Conservation (phyloP, 2,888 invertebrate species). For the Zootermopsis nevadensis region DNA sequence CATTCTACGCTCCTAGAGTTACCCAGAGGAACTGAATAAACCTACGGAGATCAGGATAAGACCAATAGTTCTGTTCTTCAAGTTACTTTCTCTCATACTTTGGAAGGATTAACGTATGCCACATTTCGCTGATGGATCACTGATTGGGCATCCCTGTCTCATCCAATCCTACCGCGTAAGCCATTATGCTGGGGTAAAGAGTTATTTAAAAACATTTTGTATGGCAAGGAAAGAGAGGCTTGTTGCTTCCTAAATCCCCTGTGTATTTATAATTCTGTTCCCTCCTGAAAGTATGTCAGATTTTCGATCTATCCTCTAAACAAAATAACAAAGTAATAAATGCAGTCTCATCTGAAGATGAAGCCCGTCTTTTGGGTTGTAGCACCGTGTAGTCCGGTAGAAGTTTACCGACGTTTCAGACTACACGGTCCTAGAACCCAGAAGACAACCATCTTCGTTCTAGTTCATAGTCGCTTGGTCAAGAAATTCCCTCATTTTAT, state of each 20-base stretch:
- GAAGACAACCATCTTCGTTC: no score
- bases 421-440: no score
- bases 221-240: neutral
- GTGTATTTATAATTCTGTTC: constrained; percentile 14
- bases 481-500: no score
- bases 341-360: constrained; percentile 17
- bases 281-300: neutral
- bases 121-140: neutral
- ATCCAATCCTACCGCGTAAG: neutral
- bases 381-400: no score
- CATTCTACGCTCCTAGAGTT: no score
- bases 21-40: no score
- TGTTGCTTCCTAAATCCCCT: constrained; percentile 15
- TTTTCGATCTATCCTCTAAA: neutral
- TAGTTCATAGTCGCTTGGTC: no score
- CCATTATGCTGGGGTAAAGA: constrained; percentile 18
- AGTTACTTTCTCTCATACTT: neutral
- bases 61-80: no score
- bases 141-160: neutral
- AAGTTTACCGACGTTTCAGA: no score
- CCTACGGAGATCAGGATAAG: no score
- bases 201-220: constrained; percentile 24
- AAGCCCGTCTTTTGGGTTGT: neutral
- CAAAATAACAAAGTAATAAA: constrained; percentile 7
- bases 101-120: neutral